Evolutionary conservation across 2,113 vertebrate species (phyloP), one percentile per base, ranked within the genome.

Genomic region (Tychaedon coryphoeus): DNA sequence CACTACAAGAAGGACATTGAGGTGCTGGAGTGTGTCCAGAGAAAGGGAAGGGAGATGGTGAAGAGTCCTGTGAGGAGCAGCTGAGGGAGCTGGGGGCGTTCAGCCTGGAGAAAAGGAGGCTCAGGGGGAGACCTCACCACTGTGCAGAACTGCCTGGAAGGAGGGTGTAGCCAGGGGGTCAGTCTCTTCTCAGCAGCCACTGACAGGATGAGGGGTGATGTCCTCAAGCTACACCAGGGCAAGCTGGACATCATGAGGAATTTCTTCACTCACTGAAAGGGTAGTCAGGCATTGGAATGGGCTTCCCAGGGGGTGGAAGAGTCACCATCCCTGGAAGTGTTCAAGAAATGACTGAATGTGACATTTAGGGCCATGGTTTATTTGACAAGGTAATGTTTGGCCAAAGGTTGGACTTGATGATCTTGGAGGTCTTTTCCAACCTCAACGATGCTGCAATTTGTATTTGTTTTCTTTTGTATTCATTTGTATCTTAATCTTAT

Each of bases 401-500:
- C 23, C 38, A n/a, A n/a, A 74, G 60, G 24, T 8, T 67, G 45
- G 16, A 47, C 24, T 53, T 33, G 3, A 25, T 51, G 19, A 17
- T 22, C 45, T 40, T 60, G 29, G 45, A 82, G 29, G 19, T 53
- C 7, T 31, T 65, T 54, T 82, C n/a, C n/a, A 74, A 22, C n/a
- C 40, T 40, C 15, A 40, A 47, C 0, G 2, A 40, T 50, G 36
- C 12, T 0, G 0, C 42, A 33, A 31, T 40, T 47, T 40, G 9
- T 28, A 29, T 74, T 79, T 82, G 4, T 72, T 86, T 83, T 54
- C 10, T 64, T 56, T 57, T 36, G 17, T 50, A 40, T 56, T 47
- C 0, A 23, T 77, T 77, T 66, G 10, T 43, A 25, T 61, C 43
- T 29, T 73, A 57, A 70, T 36, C 19, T 91, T 62, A 64, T 31